Evolutionary conservation across 2,797 vertebrate species (phyloP), one percentile per base, ranked within the genome.

Genomic region (Malacoraja senta): DNA sequence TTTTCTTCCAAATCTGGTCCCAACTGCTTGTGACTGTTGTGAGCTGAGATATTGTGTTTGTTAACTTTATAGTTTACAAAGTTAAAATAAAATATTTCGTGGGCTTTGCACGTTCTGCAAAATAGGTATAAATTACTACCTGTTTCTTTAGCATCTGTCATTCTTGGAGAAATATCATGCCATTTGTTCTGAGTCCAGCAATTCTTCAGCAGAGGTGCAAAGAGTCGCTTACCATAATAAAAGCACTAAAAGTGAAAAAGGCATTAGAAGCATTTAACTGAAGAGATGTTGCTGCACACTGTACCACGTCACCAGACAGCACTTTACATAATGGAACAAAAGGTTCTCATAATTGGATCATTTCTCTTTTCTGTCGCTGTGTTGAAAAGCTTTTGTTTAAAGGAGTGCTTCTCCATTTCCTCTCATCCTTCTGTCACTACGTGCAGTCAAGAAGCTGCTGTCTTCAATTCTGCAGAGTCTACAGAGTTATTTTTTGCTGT

Each of bases 301-400:
- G 71, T 53, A 74, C 26, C 71, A 76, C 26, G 38, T 44, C 15
- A 76, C 58, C 17, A 76, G 90, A 15, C 71, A 92, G 90, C 90
- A 92, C 90, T 92, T 76, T 92, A n/a, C 24, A 76, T 92, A 76
- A 92, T 92, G 90, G 71, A 58, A 76, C 3, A 92, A 76, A 92
- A 92, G 71, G 15, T 76, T 92, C 90, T 15, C 71, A 92, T 92
- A 92, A 92, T 76, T 92, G 71, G 72, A 74, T 92, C 90, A 92
- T 58, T 92, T 72, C 65, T 74, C 71, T 74, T 74, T 74, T 74
- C 90, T 91, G 88, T 72, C 32, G 24, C 90, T 74, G 21, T 71
- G n/a, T 65, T 44, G 35, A 91, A 32, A 44, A 72, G 88, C 68
- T 91, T 91, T 72, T 91, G 90, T 38, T 44, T 44, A 38, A 38